These are phyloP conservation scores for Threskiornis aethiopicus DNA, from an alignment of 2,797 vertebrate species.

Conservation along the genomic window DNA sequence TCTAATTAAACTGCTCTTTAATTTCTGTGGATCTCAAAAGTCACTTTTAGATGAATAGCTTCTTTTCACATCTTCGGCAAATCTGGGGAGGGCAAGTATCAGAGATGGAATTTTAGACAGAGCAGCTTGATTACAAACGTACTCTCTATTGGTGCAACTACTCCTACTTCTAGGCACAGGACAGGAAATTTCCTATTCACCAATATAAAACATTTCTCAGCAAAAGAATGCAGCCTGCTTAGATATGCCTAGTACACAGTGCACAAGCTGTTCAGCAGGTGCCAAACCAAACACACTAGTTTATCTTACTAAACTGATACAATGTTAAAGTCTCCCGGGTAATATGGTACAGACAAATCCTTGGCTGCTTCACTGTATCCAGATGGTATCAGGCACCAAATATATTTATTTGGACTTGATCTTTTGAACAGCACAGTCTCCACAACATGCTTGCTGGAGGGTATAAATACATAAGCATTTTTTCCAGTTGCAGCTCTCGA, in stretches of 20 bases:
- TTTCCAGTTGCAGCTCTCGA: neutral
- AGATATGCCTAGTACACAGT: neutral
- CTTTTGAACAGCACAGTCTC: neutral
- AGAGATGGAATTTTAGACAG: neutral
- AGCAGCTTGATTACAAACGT: neutral
- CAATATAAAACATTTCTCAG: neutral
- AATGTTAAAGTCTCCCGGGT: neutral
- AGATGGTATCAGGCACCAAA: slow-evolving; percentile 2
- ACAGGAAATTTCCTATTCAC: neutral
- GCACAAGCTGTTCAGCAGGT: neutral
- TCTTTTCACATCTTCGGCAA: neutral
- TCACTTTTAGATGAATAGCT: neutral
- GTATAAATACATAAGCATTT: neutral
- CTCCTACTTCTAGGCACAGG: neutral
- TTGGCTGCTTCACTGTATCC: neutral
- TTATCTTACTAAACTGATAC: neutral
- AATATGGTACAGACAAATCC: neutral
- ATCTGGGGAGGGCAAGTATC: neutral
- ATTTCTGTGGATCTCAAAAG: neutral
- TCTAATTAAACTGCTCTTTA: neutral
- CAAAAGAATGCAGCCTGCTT: neutral
- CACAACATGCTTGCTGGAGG: neutral
- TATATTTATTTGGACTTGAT: slow-evolving; percentile 7
- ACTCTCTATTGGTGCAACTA: neutral
- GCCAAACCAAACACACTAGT: slow-evolving; percentile 1